Base-by-base conservation (phyloP, 2,113 vertebrate genomes). In the Enhydra lutris region DNA sequence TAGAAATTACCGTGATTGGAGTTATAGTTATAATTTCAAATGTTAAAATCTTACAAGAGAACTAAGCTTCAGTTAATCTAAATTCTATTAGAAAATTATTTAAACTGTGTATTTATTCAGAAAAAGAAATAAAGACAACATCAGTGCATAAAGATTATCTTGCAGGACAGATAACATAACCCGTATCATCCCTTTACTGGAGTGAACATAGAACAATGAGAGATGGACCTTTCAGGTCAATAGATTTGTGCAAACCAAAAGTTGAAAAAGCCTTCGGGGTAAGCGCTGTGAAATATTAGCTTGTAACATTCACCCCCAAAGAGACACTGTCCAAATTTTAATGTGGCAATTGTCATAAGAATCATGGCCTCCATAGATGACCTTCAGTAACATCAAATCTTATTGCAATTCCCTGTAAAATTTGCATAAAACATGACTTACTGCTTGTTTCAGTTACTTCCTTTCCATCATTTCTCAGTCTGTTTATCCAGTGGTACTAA, bases 1-100 rank as follows among this genome's bases (percentile, higher is more conserved):
- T 12, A 42, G 95, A 94, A 96, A 10, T 86, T 94, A 76, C 26
- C 97, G 9, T 87, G n/a, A 63, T 39, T 96, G 8, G 6, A 80
- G 29, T 93, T 29, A 84, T 6, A 80, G 36, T 91, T 29, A 84
- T 18, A 61, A 47, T 81, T 93, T 90, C 73, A 79, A 82, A 95
- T 42, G 15, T 78, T 85, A 82, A 91, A 85, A 79, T 39, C 29
- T 84, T 39, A 88, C 4, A 80, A 81, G 88, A 47, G 26, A 95
- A 95, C 59, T 36, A 59, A 95, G 45, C 31, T 59, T 95, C 7
- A 89, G 47, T 95, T 85, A 23, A 6, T 61, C 87, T 90, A 78
- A 57, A 87, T 82, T 90, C 23, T 71, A 21, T 39, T 89, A 57
- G 50, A 31, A 36, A 96, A 63, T 55, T 36, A 84, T 81, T 42